These are phyloP conservation scores for Xenotilapia longispinis DNA, from an alignment of 2,113 vertebrate species.

Conservation along the genomic window DNA sequence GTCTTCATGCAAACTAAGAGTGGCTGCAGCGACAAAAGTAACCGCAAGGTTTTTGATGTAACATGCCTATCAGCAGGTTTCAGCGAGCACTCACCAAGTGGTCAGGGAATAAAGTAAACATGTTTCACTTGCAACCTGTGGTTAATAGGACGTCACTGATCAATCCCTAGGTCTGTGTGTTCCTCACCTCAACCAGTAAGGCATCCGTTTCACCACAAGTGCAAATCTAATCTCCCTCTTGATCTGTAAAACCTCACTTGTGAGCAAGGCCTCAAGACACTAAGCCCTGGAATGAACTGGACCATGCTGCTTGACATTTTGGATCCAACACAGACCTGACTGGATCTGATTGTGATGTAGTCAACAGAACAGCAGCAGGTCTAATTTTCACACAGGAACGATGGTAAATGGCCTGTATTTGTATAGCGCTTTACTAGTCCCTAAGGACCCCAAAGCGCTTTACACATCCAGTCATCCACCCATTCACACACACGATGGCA, in stretches of 20 bases:
- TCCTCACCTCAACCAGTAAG: background rate
- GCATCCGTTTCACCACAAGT: background rate
- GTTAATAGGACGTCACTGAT: accelerated
- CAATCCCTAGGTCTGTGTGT: background rate
- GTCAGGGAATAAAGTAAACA: background rate
- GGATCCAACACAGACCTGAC: background rate
- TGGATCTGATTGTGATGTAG: background rate
- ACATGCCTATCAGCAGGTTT: background rate
- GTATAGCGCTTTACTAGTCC: accelerated
- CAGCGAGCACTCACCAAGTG: background rate
- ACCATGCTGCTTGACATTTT: background rate
- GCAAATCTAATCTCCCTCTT: background rate
- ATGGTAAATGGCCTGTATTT: background rate
- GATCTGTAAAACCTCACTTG: background rate
- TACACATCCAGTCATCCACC: background rate
- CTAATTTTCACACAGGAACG: background rate
- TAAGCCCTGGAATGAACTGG: background rate
- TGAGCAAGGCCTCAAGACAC: accelerated
- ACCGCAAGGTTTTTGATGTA: accelerated
- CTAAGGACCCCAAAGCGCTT: background rate
- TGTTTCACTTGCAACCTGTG: background rate
- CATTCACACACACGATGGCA: background rate
- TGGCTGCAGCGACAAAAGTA: background rate
- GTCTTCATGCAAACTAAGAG: background rate
- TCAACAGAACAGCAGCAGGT: background rate